Base-by-base conservation (phyloP, 2,888 invertebrate genomes). In the Lasioglossum pauxillum region DNA sequence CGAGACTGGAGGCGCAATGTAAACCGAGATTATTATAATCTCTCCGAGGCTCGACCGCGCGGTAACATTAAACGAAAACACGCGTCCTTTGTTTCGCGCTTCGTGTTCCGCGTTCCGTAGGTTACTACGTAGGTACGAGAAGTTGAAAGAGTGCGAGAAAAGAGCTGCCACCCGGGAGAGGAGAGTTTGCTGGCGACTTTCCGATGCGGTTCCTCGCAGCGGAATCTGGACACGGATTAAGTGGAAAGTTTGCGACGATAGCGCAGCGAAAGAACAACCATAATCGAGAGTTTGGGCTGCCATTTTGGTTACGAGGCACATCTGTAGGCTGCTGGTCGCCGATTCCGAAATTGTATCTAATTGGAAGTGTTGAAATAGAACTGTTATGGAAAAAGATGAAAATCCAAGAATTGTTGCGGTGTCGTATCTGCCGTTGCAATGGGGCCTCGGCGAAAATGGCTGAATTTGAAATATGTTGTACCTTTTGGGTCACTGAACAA, bases 11-110 rank as follows among this genome's bases (percentile, higher is more conserved):
- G 93, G 93, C 90, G 93, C 92, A 92, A 92, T 94, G 93, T 94
- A 94, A 95, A 95, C 94, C 93, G 93, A 95, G 95, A 95, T 95
- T 95, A 95, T 95, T 92, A 95, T 95, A 95, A 95, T 95, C 95
- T 95, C 94, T 92, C 92, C 92, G 92, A 93, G 93, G 92, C 94
- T 92, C 93, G 94, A 94, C 93, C 94, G 93, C 94, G 93, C 93
- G 93, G 94, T 92, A 93, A 92, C 94, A 93, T 94, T 94, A 94
- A 93, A 94, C 94, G 93, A 92, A 91, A 92, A 94, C 93, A 95
- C 93, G 94, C 93, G 93, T 91, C 92, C 92, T 93, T 93, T 93
- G 92, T 92, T 91, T 92, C 91, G 89, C 82, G 83, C 84, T 90
- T 85, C 64, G 90, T 85, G 92, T 91, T 91, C 91, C 92, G 89